Evolutionary conservation across 2,797 vertebrate genomes (phyloP).

Genomic region (Gallinago stenura): DNA sequence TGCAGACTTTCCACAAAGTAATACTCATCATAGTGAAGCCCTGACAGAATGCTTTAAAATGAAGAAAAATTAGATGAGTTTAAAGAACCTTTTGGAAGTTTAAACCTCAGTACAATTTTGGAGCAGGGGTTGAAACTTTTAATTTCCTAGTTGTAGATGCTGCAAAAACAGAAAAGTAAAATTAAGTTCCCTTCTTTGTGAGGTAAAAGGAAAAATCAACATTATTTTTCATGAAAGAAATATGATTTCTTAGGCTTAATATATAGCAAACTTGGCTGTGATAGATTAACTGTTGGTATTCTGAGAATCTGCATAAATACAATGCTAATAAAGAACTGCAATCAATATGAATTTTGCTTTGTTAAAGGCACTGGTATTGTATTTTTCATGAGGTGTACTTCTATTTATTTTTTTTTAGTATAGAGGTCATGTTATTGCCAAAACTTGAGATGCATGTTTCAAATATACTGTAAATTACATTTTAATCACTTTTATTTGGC

Average conservation of each 20-base stretch:
- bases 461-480: background rate
- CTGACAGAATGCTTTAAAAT: background rate
- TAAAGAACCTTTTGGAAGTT: background rate
- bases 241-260: background rate
- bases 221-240: background rate
- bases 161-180: background rate
- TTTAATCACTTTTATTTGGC: background rate
- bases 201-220: background rate
- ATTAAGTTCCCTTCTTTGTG: background rate
- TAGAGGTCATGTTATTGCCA: background rate
- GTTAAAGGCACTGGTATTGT: background rate
- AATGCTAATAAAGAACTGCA: background rate
- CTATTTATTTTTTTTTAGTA: background rate
- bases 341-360: background rate
- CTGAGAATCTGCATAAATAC: background rate
- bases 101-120: background rate
- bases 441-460: background rate
- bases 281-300: background rate
- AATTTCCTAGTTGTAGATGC: background rate
- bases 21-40: background rate
- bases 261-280: background rate
- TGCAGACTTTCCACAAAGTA: constrained; percentile 5
- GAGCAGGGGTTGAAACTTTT: background rate
- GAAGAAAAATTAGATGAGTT: background rate
- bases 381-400: background rate